These are phyloP conservation scores for Thalassarche chlororhynchos DNA, from an alignment of 2,113 vertebrate species.

Conservation along the genomic window DNA sequence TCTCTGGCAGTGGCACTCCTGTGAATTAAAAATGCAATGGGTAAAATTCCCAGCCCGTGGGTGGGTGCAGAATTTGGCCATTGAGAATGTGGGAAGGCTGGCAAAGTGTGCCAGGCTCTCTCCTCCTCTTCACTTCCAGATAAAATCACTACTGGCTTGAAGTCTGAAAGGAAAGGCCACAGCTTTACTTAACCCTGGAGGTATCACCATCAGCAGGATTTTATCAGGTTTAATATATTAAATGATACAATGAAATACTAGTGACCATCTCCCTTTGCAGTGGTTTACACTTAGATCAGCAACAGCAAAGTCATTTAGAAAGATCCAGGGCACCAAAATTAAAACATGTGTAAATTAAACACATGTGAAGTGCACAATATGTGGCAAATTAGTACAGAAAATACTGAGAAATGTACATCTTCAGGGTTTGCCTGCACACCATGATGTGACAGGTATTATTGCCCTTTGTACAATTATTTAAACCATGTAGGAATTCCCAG, in stretches of 20 bases:
- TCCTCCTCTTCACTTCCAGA: neutral
- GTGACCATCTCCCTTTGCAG: constrained; percentile 22
- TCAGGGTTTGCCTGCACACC: constrained; percentile 48
- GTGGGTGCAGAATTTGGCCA: neutral
- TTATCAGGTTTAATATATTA: constrained; percentile 34
- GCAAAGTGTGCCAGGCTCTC: neutral
- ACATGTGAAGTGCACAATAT: constrained; percentile 61
- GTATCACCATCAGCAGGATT: neutral
- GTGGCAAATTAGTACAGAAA: constrained; percentile 74
- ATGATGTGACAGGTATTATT: constrained; percentile 79
- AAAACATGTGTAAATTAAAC: constrained; percentile 76
- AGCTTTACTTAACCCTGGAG: constrained; percentile 18
- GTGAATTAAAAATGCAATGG: neutral
- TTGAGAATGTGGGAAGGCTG: neutral
- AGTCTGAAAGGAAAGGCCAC: neutral
- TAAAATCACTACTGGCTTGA: neutral
- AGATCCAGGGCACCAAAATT: constrained; percentile 49
- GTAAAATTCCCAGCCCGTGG: neutral
- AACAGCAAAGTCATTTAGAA: constrained; percentile 34
- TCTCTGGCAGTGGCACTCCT: neutral
- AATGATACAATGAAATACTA: neutral
- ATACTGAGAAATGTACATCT: constrained; percentile 63
- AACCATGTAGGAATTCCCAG: constrained; percentile 81
- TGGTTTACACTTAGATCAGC: neutral
- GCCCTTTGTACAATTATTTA: constrained; percentile 79